A percentile compares a stretch with the other conserved stretches of the same genome.
Evolutionary conservation across 2,797 vertebrate species (phyloP).

Genomic region (Aselliscus stoliczkanus): DNA sequence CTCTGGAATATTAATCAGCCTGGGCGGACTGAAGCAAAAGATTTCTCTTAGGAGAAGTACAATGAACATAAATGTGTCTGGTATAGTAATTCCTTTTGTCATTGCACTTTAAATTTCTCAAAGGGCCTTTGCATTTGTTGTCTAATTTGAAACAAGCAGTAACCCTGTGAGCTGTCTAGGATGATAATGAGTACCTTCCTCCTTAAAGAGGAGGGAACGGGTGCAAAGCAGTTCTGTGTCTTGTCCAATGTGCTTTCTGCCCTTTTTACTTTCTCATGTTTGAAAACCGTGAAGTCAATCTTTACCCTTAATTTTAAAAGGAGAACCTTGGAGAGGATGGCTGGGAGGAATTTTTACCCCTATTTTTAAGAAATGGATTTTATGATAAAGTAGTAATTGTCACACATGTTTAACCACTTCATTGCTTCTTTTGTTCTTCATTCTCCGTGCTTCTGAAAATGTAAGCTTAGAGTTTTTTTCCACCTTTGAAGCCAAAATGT

Average conservation of each 20-base stretch:
- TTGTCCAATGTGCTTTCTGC: background rate
- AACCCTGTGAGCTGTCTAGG: background rate
- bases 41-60: constrained; percentile 21
- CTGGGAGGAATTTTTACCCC: background rate
- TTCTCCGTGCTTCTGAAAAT: background rate
- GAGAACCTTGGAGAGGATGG: background rate
- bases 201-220: background rate
- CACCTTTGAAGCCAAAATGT: background rate
- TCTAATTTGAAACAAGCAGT: background rate
- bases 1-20: constrained; percentile 55
- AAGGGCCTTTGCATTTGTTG: background rate
- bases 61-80: constrained; percentile 32
- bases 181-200: background rate
- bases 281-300: background rate
- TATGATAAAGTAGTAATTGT: background rate
- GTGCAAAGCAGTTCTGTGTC: background rate
- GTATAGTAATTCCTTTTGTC: constrained; percentile 28
- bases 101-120: background rate
- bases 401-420: background rate
- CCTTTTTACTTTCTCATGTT: background rate
- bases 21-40: background rate
- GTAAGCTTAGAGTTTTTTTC: background rate
- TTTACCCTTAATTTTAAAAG: background rate
- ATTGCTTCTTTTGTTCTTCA: background rate
- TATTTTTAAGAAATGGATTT: background rate